phyloP scores from a whole-genome alignment of 2,888 invertebrate genomes.

The Alloscopus bannaensis region DNA sequence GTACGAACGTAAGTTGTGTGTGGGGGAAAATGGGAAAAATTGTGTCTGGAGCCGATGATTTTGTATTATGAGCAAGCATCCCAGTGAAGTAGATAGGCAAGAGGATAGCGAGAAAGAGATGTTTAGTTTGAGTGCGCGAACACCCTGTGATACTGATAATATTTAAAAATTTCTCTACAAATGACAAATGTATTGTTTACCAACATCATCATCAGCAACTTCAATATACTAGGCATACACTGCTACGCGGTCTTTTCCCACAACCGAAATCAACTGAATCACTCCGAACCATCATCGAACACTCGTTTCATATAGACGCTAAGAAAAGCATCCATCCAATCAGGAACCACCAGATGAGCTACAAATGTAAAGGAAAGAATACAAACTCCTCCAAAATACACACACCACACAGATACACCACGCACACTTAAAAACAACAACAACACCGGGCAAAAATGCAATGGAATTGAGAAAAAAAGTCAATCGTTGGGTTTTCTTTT shows the following conservation, averaged over 20 bases:
- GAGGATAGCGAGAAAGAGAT: not conserved
- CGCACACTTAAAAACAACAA: too few relatives aligned
- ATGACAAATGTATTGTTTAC: constrained; percentile 11
- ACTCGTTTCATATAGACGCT: not conserved
- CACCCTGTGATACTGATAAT: constrained; percentile 72
- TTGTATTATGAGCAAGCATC: not conserved
- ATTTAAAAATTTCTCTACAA: constrained; percentile 13
- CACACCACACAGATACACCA: too few relatives aligned
- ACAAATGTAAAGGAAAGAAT: not conserved
- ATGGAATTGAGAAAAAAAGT: constrained; percentile 41
- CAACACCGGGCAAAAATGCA: constrained; percentile 53
- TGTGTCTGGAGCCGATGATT: constrained; percentile 28
- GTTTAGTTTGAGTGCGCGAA: constrained; percentile 65
- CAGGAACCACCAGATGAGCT: constrained; percentile 37
- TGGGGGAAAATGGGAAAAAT: constrained; percentile 51
- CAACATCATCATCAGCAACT: constrained; percentile 15
- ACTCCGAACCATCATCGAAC: constrained; percentile 19
- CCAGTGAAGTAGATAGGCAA: constrained; percentile 49
- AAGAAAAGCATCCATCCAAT: constrained; percentile 50
- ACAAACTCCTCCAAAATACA: too few relatives aligned
- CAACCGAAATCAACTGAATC: not conserved
- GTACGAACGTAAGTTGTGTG: not conserved
- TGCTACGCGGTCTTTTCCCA: constrained; percentile 5
- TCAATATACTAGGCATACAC: not conserved
- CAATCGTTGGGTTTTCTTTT: too few relatives aligned